Base-by-base conservation (phyloP, 1,140 invertebrate species). In the Drosophila sturtevanti region DNA sequence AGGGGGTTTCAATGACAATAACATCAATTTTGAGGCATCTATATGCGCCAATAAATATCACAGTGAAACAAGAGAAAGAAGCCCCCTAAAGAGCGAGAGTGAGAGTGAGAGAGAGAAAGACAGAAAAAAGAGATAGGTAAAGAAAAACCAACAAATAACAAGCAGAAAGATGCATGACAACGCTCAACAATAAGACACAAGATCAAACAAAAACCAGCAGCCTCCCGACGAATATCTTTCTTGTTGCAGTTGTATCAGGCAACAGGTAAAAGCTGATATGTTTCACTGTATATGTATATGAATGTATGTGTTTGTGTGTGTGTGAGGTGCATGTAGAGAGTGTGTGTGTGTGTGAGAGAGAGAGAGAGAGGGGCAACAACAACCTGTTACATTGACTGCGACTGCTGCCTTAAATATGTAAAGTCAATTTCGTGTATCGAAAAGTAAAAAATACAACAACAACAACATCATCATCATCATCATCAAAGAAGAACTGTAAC, bases 1-100 rank as follows among this genome's bases (percentile, higher is more conserved):
- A 65, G 77, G 68, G 79, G 51, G 51, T 79, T 87, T 61, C 51
- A 82, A 84, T 81, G 84, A 87, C 84, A 87, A 89, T 87, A 87
- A 87, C 84, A 87, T 89, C 79, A 87, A 87, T 87, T 87, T 87
- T 84, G 76, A 87, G 84, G 84, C 79, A 87, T 87, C 89, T 87
- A 87, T 87, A 87, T 87, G 84, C 84, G 84, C 84, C 79, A 87
- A 87, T 87, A 87, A 87, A 87, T 87, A 80, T 77, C 71, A 84
- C 64, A 74, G 70, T 76, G 69, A 76, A 79, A 79, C 62, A 76
- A 65, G 63, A 72, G 61, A 77, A 27, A 58, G 56, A 37, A 60
- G 24, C 56, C 27, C 61, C 27, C 22, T 24, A 75, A 66, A 41
- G 52, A 69, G 48, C 58, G 21, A 21, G 38, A 38, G 18, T 1